Conservation (phyloP, 2,113 vertebrate species). For the Ophiodon elongatus region DNA sequence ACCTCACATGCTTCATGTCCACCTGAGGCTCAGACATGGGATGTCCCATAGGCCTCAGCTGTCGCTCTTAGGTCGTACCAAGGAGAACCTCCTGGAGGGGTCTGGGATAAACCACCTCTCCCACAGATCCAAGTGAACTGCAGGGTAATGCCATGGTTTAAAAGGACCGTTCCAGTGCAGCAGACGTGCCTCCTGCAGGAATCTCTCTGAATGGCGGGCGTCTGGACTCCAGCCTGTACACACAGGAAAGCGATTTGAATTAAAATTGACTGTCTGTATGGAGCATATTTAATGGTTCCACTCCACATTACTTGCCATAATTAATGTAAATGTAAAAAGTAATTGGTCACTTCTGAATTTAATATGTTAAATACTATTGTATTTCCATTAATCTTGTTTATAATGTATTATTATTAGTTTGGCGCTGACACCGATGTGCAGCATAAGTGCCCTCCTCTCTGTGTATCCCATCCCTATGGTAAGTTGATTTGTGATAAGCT, state of each 20-base stretch:
- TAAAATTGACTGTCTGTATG: neutral
- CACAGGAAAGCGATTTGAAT: neutral
- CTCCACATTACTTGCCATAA: neutral
- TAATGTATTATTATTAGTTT: neutral
- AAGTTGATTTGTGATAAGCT: neutral
- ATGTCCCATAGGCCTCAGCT: slow-evolving; percentile 54
- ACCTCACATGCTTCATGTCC: neutral
- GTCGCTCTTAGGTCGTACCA: slow-evolving; percentile 82
- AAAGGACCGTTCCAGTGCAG: slow-evolving; percentile 97
- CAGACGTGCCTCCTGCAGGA: slow-evolving; percentile 90
- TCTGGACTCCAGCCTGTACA: slow-evolving; percentile 93
- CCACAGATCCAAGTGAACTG: slow-evolving; percentile 92
- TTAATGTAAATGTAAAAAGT: neutral
- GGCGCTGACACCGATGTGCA: neutral
- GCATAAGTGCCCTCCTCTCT: neutral
- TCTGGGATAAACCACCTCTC: slow-evolving; percentile 97
- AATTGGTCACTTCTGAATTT: neutral
- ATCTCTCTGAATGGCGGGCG: slow-evolving; percentile 86
- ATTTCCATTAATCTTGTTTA: neutral
- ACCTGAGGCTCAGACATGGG: neutral
- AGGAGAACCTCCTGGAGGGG: slow-evolving; percentile 89
- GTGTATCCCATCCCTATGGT: neutral
- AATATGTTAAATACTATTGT: neutral
- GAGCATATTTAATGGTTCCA: neutral
- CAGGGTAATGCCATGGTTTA: slow-evolving; percentile 94